Conservation (phyloP, 2,797 vertebrate genomes). For the Clarias platycephalus region DNA sequence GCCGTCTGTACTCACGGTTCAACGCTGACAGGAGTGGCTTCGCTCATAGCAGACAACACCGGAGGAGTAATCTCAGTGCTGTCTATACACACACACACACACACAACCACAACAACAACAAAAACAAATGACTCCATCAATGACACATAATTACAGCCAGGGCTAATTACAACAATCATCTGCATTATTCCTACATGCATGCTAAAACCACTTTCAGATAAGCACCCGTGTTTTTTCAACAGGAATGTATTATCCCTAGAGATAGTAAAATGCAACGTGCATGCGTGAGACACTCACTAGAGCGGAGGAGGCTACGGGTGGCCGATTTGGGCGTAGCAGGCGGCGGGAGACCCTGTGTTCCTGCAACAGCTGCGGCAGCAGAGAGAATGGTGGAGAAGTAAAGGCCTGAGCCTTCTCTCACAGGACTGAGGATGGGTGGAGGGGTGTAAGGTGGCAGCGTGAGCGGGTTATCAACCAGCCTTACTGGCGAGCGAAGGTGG, state of each 20-base stretch:
- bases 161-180: conserved; percentile 12
- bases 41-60: conserved; percentile 86
- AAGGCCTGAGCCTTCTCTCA: conserved; percentile 93
- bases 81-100: conserved; percentile 70
- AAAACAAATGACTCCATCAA: conserved; percentile 23
- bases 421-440: conserved; percentile 95
- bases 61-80: conserved; percentile 95
- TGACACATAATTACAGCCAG: conserved; percentile 18
- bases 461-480: conserved; percentile 86
- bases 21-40: conserved; percentile 94
- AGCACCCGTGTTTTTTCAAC: background rate
- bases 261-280: background rate
- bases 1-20: conserved; percentile 89
- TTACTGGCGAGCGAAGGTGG: conserved; percentile 93
- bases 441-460: conserved; percentile 94
- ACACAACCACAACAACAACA: conserved; percentile 26
- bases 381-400: conserved; percentile 97
- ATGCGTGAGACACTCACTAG: conserved; percentile 80
- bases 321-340: conserved; percentile 92
- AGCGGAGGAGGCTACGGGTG: conserved; percentile 89
- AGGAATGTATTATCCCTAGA: background rate
- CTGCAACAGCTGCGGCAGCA: conserved; percentile 77
- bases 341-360: conserved; percentile 79
- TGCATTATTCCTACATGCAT: background rate
- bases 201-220: background rate